A percentile compares a stretch with the other conserved stretches of the same genome.
Evolutionary conservation across 2,888 invertebrate species (phyloP).

Genomic region (Epistrophe eligans): DNA sequence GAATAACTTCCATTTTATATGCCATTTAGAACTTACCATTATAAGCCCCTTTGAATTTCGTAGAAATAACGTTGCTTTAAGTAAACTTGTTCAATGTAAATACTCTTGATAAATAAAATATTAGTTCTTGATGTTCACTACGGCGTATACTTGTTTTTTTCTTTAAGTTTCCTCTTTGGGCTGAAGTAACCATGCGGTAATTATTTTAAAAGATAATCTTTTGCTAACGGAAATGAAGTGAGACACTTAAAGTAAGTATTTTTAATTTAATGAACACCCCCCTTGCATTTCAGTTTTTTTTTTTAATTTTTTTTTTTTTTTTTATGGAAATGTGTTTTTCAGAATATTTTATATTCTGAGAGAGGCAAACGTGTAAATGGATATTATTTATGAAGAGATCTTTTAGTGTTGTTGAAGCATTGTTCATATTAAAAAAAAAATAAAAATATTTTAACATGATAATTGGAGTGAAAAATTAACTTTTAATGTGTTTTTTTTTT

Average conservation of each 20-base stretch:
- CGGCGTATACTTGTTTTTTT: slow-evolving; percentile 46
- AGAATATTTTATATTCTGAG: neutral
- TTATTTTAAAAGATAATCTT: slow-evolving; percentile 15
- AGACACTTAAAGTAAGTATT: slow-evolving; percentile 36
- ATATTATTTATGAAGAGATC: slow-evolving; percentile 11
- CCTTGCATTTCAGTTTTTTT: neutral
- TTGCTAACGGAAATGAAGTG: slow-evolving; percentile 32
- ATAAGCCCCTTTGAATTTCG: neutral
- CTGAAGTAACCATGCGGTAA: slow-evolving; percentile 8
- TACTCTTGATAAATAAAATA: slow-evolving; percentile 10
- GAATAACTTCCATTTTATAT: neutral
- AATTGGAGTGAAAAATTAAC: slow-evolving; percentile 26
- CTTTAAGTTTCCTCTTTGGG: neutral
- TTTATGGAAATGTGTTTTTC: slow-evolving; percentile 6
- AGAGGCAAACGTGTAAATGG: slow-evolving; percentile 14
- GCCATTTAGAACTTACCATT: neutral
- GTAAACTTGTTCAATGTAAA: neutral
- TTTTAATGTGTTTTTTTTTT: slow-evolving; percentile 11
- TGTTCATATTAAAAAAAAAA: neutral
- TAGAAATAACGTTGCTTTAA: neutral
- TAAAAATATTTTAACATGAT: slow-evolving; percentile 3
- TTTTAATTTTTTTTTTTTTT: neutral
- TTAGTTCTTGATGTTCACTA: neutral
- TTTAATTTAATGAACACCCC: slow-evolving; percentile 28
- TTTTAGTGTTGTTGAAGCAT: slow-evolving; percentile 12